Percentiles rank a stretch among this genome's conserved stretches.
phyloP scores from a whole-genome alignment of 92 coral and sea anemone genomes.

The Phenganax subtilis region DNA sequence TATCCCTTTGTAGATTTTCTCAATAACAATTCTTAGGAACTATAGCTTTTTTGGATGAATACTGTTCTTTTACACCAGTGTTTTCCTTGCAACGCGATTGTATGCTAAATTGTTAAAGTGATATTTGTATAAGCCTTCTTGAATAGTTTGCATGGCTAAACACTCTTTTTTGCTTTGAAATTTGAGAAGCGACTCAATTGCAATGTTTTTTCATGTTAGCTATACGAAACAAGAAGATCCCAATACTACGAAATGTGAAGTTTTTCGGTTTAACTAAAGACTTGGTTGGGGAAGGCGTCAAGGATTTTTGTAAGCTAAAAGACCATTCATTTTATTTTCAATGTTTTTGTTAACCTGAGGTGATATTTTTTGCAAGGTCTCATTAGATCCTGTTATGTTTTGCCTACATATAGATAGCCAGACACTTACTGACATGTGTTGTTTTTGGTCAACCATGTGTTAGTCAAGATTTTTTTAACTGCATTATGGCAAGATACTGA shows the following conservation, averaged over 20 bases:
- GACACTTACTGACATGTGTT: conserved; percentile 20
- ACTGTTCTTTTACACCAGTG: background rate
- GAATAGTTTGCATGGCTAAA: conserved; percentile 17
- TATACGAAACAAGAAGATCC: background rate
- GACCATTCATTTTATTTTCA: background rate
- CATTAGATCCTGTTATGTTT: conserved; percentile 9
- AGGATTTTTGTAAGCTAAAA: no score
- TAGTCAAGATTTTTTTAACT: background rate
- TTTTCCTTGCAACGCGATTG: background rate
- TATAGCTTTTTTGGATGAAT: background rate
- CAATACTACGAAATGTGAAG: no score
- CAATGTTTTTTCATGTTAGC: background rate
- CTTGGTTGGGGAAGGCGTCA: background rate
- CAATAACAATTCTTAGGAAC: background rate
- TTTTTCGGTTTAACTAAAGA: no score
- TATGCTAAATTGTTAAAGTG: conserved; percentile 11
- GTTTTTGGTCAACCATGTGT: conserved; percentile 16
- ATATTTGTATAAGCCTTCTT: conserved; percentile 13
- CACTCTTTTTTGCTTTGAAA: conserved; percentile 15
- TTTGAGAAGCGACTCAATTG: conserved; percentile 3
- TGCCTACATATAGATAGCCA: background rate
- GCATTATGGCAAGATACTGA: background rate
- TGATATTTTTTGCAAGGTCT: background rate
- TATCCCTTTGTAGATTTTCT: conserved; percentile 1
- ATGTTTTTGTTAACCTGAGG: conserved; percentile 9